Evolutionary conservation across 2,113 vertebrate genomes (phyloP).

Genomic region (Verasper variegatus): DNA sequence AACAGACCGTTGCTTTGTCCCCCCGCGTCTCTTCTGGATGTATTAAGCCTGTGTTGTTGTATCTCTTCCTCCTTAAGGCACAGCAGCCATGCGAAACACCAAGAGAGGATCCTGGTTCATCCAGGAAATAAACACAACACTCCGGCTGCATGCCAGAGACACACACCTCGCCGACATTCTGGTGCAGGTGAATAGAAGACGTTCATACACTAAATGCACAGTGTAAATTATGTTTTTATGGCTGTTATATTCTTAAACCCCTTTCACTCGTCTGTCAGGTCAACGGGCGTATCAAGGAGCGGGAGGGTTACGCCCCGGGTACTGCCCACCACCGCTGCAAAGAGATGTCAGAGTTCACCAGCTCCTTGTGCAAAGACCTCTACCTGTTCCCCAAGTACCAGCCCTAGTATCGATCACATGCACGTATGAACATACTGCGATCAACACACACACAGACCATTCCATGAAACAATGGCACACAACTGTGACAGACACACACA

Average conservation of each 20-base stretch:
- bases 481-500: slow-evolving; percentile 50
- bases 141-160: slow-evolving; percentile 87
- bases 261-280: slow-evolving; percentile 81
- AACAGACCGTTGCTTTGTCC: not conserved
- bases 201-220: not conserved
- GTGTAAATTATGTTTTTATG: not conserved
- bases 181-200: slow-evolving; percentile 87
- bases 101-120: slow-evolving; percentile 96
- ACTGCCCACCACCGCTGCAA: slow-evolving; percentile 96
- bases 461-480: slow-evolving; percentile 27
- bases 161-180: slow-evolving; percentile 95
- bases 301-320: slow-evolving; percentile 94
- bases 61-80: slow-evolving; percentile 80
- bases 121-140: slow-evolving; percentile 88
- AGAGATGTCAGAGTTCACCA: slow-evolving; percentile 98
- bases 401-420: slow-evolving; percentile 53
- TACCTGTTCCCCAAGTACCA: slow-evolving; percentile 93
- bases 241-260: not conserved
- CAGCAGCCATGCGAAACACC: slow-evolving; percentile 96
- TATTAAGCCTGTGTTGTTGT: slow-evolving; percentile 27
- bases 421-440: not conserved
- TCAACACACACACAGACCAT: slow-evolving; percentile 43
- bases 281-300: slow-evolving; percentile 90
- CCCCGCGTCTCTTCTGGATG: not conserved
- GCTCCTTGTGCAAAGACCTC: slow-evolving; percentile 93